Evolutionary conservation across 2,797 vertebrate species (phyloP).

Genomic region (Cyprinodon diabolis): DNA sequence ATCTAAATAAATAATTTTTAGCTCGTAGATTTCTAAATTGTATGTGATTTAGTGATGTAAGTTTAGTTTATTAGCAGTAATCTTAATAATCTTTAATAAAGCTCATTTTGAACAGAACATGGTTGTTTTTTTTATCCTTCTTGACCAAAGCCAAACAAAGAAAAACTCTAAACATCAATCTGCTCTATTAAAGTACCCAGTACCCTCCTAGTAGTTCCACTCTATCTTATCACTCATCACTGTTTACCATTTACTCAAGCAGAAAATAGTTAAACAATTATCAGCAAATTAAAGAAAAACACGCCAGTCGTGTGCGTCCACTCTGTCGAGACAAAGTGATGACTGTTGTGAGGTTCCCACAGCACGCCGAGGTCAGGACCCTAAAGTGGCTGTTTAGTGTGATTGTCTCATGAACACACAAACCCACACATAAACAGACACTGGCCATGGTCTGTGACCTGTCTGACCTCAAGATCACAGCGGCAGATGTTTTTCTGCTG

Average conservation of each 20-base stretch:
- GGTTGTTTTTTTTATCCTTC: background rate
- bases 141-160: background rate
- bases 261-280: conserved; percentile 27
- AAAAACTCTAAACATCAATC: background rate
- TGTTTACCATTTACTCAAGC: conserved; percentile 15
- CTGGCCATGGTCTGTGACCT: conserved; percentile 60
- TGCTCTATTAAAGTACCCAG: background rate
- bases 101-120: background rate
- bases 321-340: conserved; percentile 54
- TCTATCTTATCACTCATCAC: conserved; percentile 17
- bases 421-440: conserved; percentile 26
- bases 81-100: background rate
- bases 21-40: background rate
- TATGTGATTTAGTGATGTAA: background rate
- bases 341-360: conserved; percentile 51
- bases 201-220: conserved; percentile 1
- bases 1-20: background rate
- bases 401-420: conserved; percentile 51
- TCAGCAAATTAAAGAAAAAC: conserved; percentile 46
- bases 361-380: conserved; percentile 58
- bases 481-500: conserved; percentile 77
- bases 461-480: conserved; percentile 56
- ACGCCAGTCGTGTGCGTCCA: conserved; percentile 46
- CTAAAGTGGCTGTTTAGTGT: conserved; percentile 57
- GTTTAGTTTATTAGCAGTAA: background rate